These are phyloP conservation scores for Halcyon leucocephala DNA, from an alignment of 2,797 vertebrate genomes.

Conservation along the genomic window DNA sequence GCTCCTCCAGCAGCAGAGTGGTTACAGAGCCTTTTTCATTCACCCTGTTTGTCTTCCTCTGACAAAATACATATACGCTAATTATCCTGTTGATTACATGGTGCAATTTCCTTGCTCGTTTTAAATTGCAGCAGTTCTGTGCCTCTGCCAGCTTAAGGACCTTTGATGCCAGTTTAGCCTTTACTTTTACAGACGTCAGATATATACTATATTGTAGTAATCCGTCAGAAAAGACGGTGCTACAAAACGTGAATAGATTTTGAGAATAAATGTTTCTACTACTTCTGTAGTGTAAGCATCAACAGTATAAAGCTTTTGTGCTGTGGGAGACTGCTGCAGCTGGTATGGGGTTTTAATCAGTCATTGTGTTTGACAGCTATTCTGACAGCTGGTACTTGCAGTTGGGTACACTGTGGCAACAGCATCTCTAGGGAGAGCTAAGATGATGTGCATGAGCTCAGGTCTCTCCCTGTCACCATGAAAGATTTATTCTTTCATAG, in stretches of 20 bases:
- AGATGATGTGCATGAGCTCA: background rate
- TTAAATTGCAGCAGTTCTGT: background rate
- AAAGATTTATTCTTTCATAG: background rate
- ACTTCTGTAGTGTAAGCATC: background rate
- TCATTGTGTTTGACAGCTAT: fast-evolving
- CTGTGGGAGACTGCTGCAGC: background rate
- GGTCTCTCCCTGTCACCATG: background rate
- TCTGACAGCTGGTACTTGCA: background rate
- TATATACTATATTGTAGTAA: background rate
- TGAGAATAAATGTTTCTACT: background rate
- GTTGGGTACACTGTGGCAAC: background rate
- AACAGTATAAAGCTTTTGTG: background rate
- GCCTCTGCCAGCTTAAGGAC: background rate
- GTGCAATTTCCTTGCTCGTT: background rate
- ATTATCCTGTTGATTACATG: background rate
- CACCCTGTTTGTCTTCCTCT: background rate
- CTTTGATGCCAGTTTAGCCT: background rate
- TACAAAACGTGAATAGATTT: background rate
- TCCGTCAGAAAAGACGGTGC: background rate
- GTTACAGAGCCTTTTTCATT: background rate
- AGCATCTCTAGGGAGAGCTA: background rate
- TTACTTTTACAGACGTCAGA: background rate
- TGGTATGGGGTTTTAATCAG: background rate
- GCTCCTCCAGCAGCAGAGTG: background rate
- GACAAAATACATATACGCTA: background rate